A percentile compares a stretch with the other conserved stretches of the same genome.
Evolutionary conservation across 2,113 vertebrate species (phyloP).

Genomic region (Acrocephalus arundinaceus): DNA sequence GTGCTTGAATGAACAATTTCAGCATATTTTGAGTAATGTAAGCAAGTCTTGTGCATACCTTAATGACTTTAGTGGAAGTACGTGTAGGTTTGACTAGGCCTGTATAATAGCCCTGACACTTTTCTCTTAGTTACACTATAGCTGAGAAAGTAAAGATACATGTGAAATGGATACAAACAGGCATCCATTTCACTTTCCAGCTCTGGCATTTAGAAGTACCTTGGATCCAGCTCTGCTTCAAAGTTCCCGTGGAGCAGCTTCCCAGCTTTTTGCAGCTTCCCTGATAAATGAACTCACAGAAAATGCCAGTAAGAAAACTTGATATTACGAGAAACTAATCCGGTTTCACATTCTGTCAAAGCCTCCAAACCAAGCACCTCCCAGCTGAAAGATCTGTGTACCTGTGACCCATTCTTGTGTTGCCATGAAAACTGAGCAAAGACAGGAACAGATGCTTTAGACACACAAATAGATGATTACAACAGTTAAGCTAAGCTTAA

Average conservation of each 20-base stretch:
- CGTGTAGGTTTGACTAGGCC: neutral
- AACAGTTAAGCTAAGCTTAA: neutral
- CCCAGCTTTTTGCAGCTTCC: neutral
- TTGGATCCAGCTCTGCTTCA: neutral
- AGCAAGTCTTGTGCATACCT: neutral
- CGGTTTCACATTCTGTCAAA: neutral
- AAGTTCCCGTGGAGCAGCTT: neutral
- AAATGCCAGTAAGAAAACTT: neutral
- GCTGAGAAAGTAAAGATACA: neutral
- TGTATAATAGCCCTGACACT: neutral
- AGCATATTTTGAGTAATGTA: neutral
- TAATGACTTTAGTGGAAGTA: neutral
- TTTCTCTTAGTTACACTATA: neutral
- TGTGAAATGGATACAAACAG: neutral
- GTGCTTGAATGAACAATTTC: neutral
- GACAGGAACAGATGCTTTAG: neutral
- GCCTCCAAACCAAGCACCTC: neutral
- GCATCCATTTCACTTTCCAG: neutral
- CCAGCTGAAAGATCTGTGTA: slow-evolving; percentile 9
- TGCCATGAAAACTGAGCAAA: neutral
- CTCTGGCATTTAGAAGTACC: neutral
- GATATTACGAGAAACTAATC: neutral
- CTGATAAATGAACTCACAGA: neutral
- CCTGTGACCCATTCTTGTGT: neutral
- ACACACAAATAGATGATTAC: neutral